These are phyloP conservation scores for Halcyon senegalensis DNA, from an alignment of 2,113 vertebrate genomes.

Conservation along the genomic window DNA sequence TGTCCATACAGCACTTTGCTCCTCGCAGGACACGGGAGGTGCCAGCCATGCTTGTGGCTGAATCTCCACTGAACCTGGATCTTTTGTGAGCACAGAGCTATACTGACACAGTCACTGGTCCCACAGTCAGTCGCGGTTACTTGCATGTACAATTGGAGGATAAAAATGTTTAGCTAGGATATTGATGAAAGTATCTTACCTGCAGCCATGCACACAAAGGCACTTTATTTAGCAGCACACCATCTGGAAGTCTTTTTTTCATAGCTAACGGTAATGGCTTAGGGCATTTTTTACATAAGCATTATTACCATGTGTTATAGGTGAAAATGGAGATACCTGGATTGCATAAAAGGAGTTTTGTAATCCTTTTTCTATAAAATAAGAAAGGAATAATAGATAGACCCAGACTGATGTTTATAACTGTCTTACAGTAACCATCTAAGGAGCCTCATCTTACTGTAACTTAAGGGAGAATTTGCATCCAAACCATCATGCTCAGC, in stretches of 20 bases:
- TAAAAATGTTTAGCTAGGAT: background rate
- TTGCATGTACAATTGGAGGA: background rate
- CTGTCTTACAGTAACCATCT: background rate
- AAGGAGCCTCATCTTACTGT: background rate
- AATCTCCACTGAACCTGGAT: background rate
- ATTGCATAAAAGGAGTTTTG: background rate
- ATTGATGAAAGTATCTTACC: background rate
- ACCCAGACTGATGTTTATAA: too few relatives aligned
- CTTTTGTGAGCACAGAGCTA: background rate
- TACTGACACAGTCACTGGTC: fast-evolving
- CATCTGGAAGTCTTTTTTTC: background rate
- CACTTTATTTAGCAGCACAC: background rate
- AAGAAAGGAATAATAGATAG: background rate
- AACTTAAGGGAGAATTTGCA: background rate
- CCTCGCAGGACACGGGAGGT: background rate
- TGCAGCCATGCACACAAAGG: background rate
- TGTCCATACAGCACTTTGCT: background rate
- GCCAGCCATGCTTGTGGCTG: fast-evolving
- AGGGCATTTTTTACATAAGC: background rate
- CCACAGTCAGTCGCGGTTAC: background rate
- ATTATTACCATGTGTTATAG: background rate
- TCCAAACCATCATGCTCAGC: background rate
- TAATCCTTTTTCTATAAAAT: background rate
- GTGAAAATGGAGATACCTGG: background rate
- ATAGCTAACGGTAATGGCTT: background rate